Conservation (phyloP, 1,140 invertebrate genomes). For the Rhyzopertha dominica region DNA sequence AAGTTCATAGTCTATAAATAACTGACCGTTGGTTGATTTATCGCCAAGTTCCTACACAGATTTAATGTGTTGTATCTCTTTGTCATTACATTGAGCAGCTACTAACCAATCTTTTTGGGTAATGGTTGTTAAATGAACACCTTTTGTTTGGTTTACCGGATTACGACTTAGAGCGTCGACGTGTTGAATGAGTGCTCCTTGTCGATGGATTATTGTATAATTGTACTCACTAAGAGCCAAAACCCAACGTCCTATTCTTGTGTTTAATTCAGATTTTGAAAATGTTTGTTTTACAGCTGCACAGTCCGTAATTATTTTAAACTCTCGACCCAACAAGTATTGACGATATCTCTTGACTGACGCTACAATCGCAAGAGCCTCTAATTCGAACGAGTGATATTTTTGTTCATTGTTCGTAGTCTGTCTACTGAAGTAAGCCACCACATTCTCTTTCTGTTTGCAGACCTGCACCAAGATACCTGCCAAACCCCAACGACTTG, state of each 20-base stretch:
- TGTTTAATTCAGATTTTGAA: conserved; percentile 6
- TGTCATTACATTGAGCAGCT: conserved; percentile 30
- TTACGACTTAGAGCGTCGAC: conserved; percentile 43
- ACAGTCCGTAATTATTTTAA: not conserved
- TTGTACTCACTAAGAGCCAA: conserved; percentile 2
- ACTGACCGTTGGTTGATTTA: too few species aligned
- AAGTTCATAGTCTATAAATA: too few species aligned
- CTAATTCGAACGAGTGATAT: conserved; percentile 33
- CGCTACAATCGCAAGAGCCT: conserved; percentile 25
- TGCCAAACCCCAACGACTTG: conserved; percentile 26
- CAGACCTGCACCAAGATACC: conserved; percentile 21
- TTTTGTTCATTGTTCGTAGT: conserved; percentile 30
- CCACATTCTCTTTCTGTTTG: conserved; percentile 28
- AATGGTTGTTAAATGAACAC: conserved; percentile 12
- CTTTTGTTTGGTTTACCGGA: conserved; percentile 15
- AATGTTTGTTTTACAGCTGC: not conserved
- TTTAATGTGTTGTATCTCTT: conserved; percentile 22
- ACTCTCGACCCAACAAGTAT: conserved; percentile 1
- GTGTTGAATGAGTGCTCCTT: conserved; percentile 32
- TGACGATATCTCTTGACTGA: not conserved
- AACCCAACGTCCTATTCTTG: conserved; percentile 13
- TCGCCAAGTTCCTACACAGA: conserved; percentile 23
- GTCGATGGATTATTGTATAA: conserved; percentile 20
- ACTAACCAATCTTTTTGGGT: conserved; percentile 31
- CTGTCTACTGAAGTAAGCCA: conserved; percentile 31